Base-by-base conservation (phyloP, 2,113 vertebrate species). In the Ciconia stormi region DNA sequence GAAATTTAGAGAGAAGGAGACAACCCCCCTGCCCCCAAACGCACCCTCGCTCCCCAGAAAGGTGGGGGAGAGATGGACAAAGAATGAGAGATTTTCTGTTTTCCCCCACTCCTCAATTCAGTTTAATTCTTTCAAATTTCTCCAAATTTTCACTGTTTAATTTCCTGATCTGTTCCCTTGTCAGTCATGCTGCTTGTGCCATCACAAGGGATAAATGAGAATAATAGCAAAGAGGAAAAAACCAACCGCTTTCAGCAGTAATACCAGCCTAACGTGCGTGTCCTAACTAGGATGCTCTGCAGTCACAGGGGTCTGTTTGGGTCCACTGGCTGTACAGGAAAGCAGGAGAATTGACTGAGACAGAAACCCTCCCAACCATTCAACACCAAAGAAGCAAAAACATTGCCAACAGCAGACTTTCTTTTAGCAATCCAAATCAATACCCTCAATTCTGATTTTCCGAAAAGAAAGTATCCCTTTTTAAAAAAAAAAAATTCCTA, bases 241-340 rank as follows among this genome's bases (percentile, higher is more conserved):
- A 6, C 0, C 23, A 22, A 10, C 29, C 26, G 72, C 26, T 36
- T 73, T 52, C 23, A 67, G 56, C 80, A 70, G 44, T 21, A 76
- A 36, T 3, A 42, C 2, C 56, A 26, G 59, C 53, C 25, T 61
- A 23, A n/a, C 0, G 23, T 8, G 10, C 1, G 0, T n/a, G 38
- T 38, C 38, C 38, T 38, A 38, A 52, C 34, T 6, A 26, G 17
- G 29, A 49, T 40, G 58, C 46, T 40, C 21, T 44, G n/a, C 15
- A 47, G 77, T 22, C 71, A 23, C 15, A 44, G 18, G 27, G 49
- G 13, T 52, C 36, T 47, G 16, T 44, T 42, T 61, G 62, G 40
- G 12, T 71, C 32, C n/a, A 26, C 44, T 23, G 34, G 30, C 36
- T 69, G 15, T 30, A 52, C 20, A 53, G 27, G 13, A 83, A 29